Conservation (phyloP, 1,140 invertebrate genomes). For the Epicauta chinensis region DNA sequence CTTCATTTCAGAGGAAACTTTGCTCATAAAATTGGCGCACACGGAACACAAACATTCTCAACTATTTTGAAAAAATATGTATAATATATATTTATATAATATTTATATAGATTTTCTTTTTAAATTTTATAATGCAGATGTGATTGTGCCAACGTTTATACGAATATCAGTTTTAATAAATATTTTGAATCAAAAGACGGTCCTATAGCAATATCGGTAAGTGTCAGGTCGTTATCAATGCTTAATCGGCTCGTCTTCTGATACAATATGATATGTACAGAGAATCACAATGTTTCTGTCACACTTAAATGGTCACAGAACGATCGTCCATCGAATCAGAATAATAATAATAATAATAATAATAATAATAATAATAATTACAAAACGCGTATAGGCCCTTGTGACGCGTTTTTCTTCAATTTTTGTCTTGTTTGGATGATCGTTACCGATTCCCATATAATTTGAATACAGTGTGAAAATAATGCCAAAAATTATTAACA, state of each 20-base stretch:
- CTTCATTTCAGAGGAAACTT: conserved; percentile 22
- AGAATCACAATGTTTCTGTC: conserved; percentile 30
- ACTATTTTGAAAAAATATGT: conserved; percentile 34
- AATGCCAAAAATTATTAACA: conserved; percentile 5
- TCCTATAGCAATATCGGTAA: conserved; percentile 21
- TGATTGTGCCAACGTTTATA: conserved; percentile 33
- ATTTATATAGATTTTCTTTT: conserved; percentile 6
- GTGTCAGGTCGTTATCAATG: conserved; percentile 42
- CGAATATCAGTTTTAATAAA: background rate
- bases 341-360: too few relatives aligned
- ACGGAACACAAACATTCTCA: conserved; percentile 32
- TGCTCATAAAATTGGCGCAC: conserved; percentile 23
- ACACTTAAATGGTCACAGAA: conserved; percentile 1
- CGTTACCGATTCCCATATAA: conserved; percentile 1
- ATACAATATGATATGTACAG: conserved; percentile 33
- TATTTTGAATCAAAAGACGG: conserved; percentile 6
- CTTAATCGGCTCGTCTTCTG: conserved; percentile 22
- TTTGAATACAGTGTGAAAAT: background rate
- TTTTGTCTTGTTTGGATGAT: conserved; percentile 6
- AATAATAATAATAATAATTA: too few relatives aligned
- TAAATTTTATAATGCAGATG: conserved; percentile 16
- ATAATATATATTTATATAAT: conserved; percentile 27
- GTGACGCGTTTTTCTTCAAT: conserved; percentile 4
- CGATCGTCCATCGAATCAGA: background rate
- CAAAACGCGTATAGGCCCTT: conserved; percentile 26